A percentile compares a stretch with the other conserved stretches of the same genome.
phyloP scores from a whole-genome alignment of 2,888 invertebrate species.

The Oligia latruncula region DNA sequence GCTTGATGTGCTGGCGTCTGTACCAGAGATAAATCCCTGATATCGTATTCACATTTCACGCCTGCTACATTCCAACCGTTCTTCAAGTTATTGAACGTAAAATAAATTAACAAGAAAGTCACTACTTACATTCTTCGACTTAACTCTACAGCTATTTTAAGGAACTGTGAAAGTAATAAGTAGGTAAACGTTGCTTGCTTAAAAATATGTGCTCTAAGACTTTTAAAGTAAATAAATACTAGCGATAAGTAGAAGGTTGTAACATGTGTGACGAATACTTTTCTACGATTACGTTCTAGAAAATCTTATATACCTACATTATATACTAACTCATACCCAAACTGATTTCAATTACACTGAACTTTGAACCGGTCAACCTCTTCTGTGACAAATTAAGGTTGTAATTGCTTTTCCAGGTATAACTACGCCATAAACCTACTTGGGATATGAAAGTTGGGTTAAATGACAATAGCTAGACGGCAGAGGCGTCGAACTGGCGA shows the following conservation, averaged over 20 bases:
- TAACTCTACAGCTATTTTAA: conserved; percentile 6
- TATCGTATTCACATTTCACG: conserved; percentile 33
- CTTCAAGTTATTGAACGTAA: conserved; percentile 26
- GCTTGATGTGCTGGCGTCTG: no score
- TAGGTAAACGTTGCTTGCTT: conserved; percentile 1
- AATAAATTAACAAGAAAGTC: conserved; percentile 26
- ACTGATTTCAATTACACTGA: conserved; percentile 50
- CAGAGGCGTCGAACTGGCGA: conserved; percentile 41
- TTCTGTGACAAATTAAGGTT: conserved; percentile 52
- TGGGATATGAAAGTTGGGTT: conserved; percentile 55
- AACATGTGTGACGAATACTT: conserved; percentile 42
- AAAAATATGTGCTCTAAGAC: conserved; percentile 45
- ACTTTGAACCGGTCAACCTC: conserved; percentile 45
- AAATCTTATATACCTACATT: conserved; percentile 15
- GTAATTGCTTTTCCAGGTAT: conserved; percentile 58
- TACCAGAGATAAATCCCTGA: conserved; percentile 27
- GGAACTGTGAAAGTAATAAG: not conserved
- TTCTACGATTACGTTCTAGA: conserved; percentile 4
- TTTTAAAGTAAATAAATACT: conserved; percentile 8
- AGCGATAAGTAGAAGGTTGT: conserved; percentile 23
- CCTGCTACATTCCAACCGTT: conserved; percentile 27
- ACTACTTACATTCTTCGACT: conserved; percentile 9
- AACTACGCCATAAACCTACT: conserved; percentile 62
- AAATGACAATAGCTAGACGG: conserved; percentile 51
- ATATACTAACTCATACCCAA: conserved; percentile 35